Conservation (phyloP, 2,113 vertebrate species). For the Typhlomys cinereus region DNA sequence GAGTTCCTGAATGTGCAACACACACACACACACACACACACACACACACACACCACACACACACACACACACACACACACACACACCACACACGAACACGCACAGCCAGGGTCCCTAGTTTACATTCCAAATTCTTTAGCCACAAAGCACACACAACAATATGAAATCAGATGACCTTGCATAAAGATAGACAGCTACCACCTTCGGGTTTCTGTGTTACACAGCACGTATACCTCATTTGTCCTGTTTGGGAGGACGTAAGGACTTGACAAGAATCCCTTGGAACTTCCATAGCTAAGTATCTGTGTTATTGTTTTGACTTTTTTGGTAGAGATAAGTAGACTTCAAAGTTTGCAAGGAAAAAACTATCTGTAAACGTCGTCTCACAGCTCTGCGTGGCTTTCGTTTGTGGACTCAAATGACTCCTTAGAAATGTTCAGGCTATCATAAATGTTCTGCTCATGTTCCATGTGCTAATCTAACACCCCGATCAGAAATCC, state of each 20-base stretch:
- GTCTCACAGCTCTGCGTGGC: too few relatives aligned
- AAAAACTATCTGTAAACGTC: too few relatives aligned
- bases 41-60: too few relatives aligned
- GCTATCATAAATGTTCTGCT: slow-evolving; percentile 1
- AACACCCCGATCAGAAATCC: background rate
- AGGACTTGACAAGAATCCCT: background rate
- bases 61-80: too few relatives aligned
- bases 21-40: too few relatives aligned
- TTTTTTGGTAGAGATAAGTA: too few relatives aligned
- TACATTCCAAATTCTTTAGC: too few relatives aligned
- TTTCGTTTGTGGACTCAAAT: too few relatives aligned
- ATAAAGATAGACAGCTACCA: background rate
- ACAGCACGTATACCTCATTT: background rate
- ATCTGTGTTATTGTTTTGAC: background rate
- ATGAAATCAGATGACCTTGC: background rate
- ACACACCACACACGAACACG: too few relatives aligned
- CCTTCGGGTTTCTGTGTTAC: background rate
- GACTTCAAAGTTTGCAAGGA: too few relatives aligned
- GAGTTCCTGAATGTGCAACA: background rate
- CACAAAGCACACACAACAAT: background rate
- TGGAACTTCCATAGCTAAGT: background rate
- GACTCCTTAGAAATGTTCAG: background rate
- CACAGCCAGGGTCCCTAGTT: too few relatives aligned
- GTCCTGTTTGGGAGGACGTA: background rate
- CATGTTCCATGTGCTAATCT: background rate